Evolutionary conservation across 1,140 invertebrate genomes (phyloP), one percentile per base, ranked within the genome.

Genomic region (Micrasema minimum): DNA sequence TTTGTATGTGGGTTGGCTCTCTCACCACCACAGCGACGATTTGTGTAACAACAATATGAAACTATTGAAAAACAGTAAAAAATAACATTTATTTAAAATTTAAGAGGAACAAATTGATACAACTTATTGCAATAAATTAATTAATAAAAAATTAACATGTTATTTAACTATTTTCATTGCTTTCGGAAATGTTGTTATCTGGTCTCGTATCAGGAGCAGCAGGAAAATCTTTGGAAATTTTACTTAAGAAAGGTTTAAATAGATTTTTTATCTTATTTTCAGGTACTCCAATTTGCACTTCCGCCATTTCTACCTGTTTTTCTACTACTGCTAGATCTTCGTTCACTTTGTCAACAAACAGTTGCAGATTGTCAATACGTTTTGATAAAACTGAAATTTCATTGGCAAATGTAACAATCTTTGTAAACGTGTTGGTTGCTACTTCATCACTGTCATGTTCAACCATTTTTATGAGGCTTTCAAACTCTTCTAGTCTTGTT

Each of bases 401-500:
- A 66, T 65, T 75, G 59, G 80, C 78, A 72, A 81, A 83, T 65
- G 74, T 77, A 35, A 84, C 79, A 66, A 85, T 81, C 62, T 80
- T 78, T 43, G 79, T 72, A 37, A 81, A 79, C 59, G 77, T 72
- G 22, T 74, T 73, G 6, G 64, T 48, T 45, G 76, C 77, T 55
- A 81, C 83, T 23, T 84, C 79, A 53, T 77, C 77, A 41, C 82
- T 81, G 65, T 82, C 82, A 61, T 76, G 64, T 76, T 83, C 80
- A 16, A 86, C 78, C 76, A 86, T 83, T 75, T 84, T 81, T 22
- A 85, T 71, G 1, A 85, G 79, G 77, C 82, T 85, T 6, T 79
- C 79, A 61, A 85, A 77, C 76, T 85, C 85, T 77, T 86, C 85
- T 6, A 86, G 76, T 72, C 85, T 79, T 20, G 83, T 86, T 45